Evolutionary conservation across 2,797 vertebrate genomes (phyloP).

Genomic region (Tokudaia muenninki): DNA sequence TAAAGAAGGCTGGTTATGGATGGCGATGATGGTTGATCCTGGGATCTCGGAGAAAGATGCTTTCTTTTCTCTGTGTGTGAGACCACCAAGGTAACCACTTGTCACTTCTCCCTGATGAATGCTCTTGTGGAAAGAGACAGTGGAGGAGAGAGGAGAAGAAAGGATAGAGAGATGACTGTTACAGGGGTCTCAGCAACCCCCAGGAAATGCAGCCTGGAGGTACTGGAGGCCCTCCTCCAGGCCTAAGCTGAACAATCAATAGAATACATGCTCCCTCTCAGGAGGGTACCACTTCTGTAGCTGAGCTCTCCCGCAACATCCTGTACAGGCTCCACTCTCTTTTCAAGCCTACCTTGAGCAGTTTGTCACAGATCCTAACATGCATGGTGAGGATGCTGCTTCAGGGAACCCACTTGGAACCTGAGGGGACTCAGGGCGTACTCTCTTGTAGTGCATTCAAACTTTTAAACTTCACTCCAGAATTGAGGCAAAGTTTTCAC

Average conservation of each 20-base stretch:
- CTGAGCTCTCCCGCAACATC: not conserved
- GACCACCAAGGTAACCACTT: not conserved
- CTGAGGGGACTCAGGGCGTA: not conserved
- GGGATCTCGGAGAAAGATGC: not conserved
- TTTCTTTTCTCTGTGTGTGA: slow-evolving; percentile 39
- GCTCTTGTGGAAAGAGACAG: not conserved
- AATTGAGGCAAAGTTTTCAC: slow-evolving; percentile 16
- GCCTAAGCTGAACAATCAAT: not conserved
- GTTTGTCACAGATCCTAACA: too few species aligned
- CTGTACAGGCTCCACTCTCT: not conserved
- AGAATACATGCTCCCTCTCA: not conserved
- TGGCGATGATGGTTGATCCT: not conserved
- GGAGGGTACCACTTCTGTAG: not conserved
- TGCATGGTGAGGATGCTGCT: not conserved
- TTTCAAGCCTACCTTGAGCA: not conserved
- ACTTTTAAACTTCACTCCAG: not conserved
- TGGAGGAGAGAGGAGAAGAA: not conserved
- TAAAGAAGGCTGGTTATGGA: not conserved
- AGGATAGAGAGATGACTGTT: not conserved
- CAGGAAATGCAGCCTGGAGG: not conserved
- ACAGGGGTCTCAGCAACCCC: not conserved
- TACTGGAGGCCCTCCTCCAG: not conserved
- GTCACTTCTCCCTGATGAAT: not conserved
- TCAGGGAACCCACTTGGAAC: not conserved
- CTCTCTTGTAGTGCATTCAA: not conserved